Conservation (phyloP, 2,113 vertebrate species). For the Pseudopipra pipra region DNA sequence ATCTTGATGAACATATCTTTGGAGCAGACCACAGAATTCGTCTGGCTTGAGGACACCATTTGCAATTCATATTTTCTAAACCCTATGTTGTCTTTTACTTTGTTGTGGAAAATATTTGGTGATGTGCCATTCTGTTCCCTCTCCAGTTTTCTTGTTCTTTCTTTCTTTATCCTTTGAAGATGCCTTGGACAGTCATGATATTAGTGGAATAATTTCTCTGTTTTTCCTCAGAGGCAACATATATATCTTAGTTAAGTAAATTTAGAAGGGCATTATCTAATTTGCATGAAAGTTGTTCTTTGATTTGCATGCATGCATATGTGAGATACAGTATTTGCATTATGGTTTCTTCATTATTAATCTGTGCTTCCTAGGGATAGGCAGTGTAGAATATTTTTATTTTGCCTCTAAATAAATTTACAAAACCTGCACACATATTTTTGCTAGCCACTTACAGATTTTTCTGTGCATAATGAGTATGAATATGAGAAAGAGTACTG, state of each 20-base stretch:
- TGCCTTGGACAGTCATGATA: not conserved
- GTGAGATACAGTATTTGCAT: constrained; percentile 47
- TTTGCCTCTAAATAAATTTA: not conserved
- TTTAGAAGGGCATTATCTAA: not conserved
- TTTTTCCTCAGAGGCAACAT: not conserved
- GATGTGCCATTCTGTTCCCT: not conserved
- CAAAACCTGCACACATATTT: not conserved
- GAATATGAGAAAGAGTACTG: not conserved
- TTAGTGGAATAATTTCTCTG: not conserved
- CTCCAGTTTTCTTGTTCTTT: not conserved
- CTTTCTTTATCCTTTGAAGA: constrained; percentile 22
- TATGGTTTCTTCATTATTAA: not conserved
- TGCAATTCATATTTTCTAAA: not conserved
- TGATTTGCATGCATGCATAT: constrained; percentile 29
- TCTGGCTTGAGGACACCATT: not conserved
- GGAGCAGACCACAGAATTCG: not conserved
- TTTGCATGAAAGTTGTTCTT: constrained; percentile 28
- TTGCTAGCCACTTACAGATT: not conserved
- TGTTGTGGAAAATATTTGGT: not conserved
- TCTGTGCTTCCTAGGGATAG: not conserved
- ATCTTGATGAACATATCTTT: not conserved
- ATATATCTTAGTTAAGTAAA: not conserved
- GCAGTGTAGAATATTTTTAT: not conserved
- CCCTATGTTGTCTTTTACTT: not conserved
- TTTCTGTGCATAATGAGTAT: not conserved